Conservation (phyloP, 2,113 vertebrate species). For the Poeciliopsis turrubarensis region DNA sequence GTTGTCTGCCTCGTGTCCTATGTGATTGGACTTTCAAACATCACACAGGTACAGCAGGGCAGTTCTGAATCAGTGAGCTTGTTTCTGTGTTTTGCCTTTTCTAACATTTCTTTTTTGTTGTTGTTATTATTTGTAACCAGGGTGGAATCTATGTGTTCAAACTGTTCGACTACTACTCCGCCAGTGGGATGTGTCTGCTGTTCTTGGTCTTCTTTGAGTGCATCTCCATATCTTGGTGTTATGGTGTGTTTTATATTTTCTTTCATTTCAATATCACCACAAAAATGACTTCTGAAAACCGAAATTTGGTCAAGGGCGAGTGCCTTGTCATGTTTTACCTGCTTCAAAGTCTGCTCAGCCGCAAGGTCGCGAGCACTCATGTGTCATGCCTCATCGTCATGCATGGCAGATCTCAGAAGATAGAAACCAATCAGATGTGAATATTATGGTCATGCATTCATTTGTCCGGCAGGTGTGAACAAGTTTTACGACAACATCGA, state of each 20-base stretch:
- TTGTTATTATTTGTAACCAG: conserved; percentile 71
- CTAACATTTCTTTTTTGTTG: conserved; percentile 15
- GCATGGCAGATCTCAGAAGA: conserved; percentile 61
- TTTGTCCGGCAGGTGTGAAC: conserved; percentile 87
- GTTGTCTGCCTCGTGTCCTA: conserved; percentile 93
- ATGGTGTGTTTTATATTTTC: conserved; percentile 80
- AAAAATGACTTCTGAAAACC: background rate
- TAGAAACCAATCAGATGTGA: conserved; percentile 69
- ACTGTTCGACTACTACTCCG: conserved; percentile 98
- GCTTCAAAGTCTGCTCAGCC: conserved; percentile 41
- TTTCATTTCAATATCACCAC: conserved; percentile 3
- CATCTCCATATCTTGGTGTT: conserved; percentile 99
- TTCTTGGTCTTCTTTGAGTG: conserved; percentile 99
- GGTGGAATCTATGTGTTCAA: conserved; percentile 98
- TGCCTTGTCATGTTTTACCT: conserved; percentile 2
- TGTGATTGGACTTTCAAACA: conserved; percentile 95
- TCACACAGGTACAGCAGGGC: conserved; percentile 89
- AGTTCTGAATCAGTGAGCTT: background rate
- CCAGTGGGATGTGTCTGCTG: conserved; percentile 97
- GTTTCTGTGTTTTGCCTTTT: background rate
- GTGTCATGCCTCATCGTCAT: conserved; percentile 56
- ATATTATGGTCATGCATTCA: conserved; percentile 62
- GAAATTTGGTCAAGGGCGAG: background rate
- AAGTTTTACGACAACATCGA: conserved; percentile 98
- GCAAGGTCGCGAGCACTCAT: conserved; percentile 54